These are phyloP conservation scores for Macrostomum lignano DNA, from an alignment of 1,140 invertebrate species.

Conservation along the genomic window DNA sequence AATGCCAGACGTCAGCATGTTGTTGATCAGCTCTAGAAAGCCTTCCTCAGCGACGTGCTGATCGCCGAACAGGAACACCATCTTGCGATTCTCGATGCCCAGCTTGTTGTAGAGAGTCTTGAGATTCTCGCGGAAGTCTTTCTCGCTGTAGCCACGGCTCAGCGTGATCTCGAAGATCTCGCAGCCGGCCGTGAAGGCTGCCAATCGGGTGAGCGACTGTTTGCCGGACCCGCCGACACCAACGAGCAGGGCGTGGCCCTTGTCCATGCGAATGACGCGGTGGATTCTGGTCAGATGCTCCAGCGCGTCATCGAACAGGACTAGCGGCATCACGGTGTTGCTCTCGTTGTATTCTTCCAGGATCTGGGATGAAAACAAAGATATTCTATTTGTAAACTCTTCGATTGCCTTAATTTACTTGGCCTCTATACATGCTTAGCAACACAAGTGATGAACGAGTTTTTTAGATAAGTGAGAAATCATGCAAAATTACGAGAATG, in stretches of 20 bases:
- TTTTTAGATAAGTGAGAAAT: too few species aligned
- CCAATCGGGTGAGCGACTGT: conserved; percentile 29
- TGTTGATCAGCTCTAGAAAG: conserved; percentile 61
- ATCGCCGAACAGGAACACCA: conserved; percentile 51
- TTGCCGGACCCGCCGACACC: conserved; percentile 61
- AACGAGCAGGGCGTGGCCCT: conserved; percentile 50
- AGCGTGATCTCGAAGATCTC: conserved; percentile 52
- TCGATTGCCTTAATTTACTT: too few species aligned
- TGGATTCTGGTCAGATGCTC: conserved; percentile 58
- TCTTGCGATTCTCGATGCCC: conserved; percentile 44
- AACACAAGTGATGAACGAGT: too few species aligned
- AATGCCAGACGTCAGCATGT: conserved; percentile 54
- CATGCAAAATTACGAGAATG: too few species aligned
- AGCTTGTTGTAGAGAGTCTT: conserved; percentile 44
- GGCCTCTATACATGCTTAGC: too few species aligned
- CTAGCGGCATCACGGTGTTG: conserved; percentile 38
- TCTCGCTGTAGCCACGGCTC: conserved; percentile 48
- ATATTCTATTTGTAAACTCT: too few species aligned
- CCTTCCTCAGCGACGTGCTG: conserved; percentile 41
- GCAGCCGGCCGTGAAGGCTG: conserved; percentile 32
- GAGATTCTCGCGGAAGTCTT: conserved; percentile 50
- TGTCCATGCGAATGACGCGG: conserved; percentile 46
- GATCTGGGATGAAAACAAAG: too few species aligned
- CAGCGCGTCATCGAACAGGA: conserved; percentile 59
- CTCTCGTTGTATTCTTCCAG: conserved; percentile 52